These are phyloP conservation scores for Tachina fera DNA, from an alignment of 2,888 invertebrate species.

Conservation along the genomic window DNA sequence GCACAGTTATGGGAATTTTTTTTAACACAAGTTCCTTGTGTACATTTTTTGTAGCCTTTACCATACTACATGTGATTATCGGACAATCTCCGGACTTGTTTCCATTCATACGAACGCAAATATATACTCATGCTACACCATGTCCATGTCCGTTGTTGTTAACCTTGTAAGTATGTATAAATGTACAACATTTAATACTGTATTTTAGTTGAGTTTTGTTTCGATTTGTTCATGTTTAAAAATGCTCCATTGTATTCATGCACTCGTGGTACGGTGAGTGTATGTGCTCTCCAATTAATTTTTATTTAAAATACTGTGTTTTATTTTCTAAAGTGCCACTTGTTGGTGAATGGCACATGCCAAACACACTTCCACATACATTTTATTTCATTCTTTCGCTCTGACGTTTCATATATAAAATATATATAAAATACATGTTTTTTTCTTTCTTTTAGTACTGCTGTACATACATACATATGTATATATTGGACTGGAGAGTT, in stretches of 20 bases:
- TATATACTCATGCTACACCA: background rate
- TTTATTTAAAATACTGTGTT: conserved; percentile 73
- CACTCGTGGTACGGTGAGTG: conserved; percentile 52
- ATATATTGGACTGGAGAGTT: conserved; percentile 10
- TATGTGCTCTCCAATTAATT: conserved; percentile 72
- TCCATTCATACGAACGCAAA: background rate
- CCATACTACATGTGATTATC: background rate
- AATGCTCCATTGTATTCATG: conserved; percentile 53
- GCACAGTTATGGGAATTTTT: too few relatives aligned
- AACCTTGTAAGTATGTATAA: conserved; percentile 60
- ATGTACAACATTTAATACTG: conserved; percentile 64
- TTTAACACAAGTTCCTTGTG: too few relatives aligned
- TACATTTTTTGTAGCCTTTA: background rate
- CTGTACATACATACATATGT: background rate
- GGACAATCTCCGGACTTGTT: conserved; percentile 15
- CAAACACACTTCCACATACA: conserved; percentile 64
- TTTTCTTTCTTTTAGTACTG: too few relatives aligned
- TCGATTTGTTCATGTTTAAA: conserved; percentile 66
- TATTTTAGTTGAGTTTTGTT: conserved; percentile 71
- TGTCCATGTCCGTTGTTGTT: conserved; percentile 49
- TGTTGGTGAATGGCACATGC: conserved; percentile 72
- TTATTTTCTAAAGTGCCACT: conserved; percentile 70
- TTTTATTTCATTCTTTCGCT: conserved; percentile 52
- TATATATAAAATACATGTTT: background rate
- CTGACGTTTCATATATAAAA: conserved; percentile 56